Evolutionary conservation across 2,797 vertebrate species (phyloP), one percentile per base, ranked within the genome.

Genomic region (Potorous gilbertii): DNA sequence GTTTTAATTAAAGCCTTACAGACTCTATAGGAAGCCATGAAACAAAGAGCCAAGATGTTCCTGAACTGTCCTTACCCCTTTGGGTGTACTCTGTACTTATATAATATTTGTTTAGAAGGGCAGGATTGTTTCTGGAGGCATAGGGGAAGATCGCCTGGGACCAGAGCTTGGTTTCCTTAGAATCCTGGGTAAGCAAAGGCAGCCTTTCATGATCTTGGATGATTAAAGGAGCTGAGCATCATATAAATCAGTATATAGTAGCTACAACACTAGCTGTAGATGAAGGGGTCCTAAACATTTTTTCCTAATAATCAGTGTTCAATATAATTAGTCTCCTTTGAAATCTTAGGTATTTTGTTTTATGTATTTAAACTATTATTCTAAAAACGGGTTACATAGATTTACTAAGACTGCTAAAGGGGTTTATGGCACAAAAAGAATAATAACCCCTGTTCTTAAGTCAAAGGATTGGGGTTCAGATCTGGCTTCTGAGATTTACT

Each of bases 1-100:
- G 66, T 66, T 95, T 97, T 94, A 95, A 93, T 94, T 91, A 94
- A 97, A 96, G 74, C 9, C 1, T 91, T 54, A 18, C 46, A 13
- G 62, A 4, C 3, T 54, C 4, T 92, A 1, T 50, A 55, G 95
- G 57, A 40, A 90, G 40, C 59, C 91, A 62, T 28, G 8, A 18
- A 13, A 52, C 29, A 54, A 94, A 57, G 55, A 24, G 14, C n/a
- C 5, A 31, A 3, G 62, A 90, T 13, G 11, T 50, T 93, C 5
- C 87, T 94, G 89, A 40, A 91, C 31, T 14, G 9, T 27, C 8
- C 0, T 94, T 54, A 56, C 24, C 62, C 94, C 29, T 11, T 0
- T 62, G 31, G 55, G 5, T 89, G 10, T 94, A 24, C 87, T 92
- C 24, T 55, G 3, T 40, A 21, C 11, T 74, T 52, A 90, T 4